Base-by-base conservation (phyloP, 2,888 invertebrate species). In the Lysandra bellargus region DNA sequence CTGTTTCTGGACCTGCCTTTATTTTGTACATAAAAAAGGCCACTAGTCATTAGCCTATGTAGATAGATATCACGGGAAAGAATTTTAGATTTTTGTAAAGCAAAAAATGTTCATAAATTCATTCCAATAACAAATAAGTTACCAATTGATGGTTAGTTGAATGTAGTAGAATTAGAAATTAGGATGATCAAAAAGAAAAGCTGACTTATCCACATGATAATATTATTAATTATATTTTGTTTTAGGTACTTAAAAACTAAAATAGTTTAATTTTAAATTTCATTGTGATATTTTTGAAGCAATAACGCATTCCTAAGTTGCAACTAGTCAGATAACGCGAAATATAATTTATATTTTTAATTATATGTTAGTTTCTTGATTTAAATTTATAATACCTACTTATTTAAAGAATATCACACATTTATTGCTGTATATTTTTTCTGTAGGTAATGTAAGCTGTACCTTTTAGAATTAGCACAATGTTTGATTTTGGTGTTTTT, bases 21-120 rank as follows among this genome's bases (percentile, higher is more conserved):
- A 2, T 49, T 49, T 49, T 57, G 57, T 57, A 57, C 57, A 57
- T 57, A 57, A 57, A 57, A 17, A 4, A 17, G 57, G 57, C 57
- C 17, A 57, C 57, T 57, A 53, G n/a, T 7, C n/a, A 64, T 64
- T 64, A 23, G 23, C 30, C 30, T 23, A 2, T 30, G 64, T 64
- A 64, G 30, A 9, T 64, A 64, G 64, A 64, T 64, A 12, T 64
- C 64, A 64, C 30, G 64, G 30, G 9, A 64, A 57, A 57, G 12
- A 57, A 57, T 23, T 30, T 9, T 64, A 64, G 64, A 64, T 64
- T 64, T 57, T 30, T 64, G 64, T 64, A 30, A 64, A 64, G 64
- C 30, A 30, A 64, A 64, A 30, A 23, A 64, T 61, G 61, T 9
- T 23, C 23, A 30, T 30, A 7, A 64, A 64, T 30, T 30, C 9